Percentiles rank a stretch among this genome's conserved stretches.
These are phyloP conservation scores for Nothobranchius kuhntae DNA, from an alignment of 2,113 vertebrate species.

Conservation along the genomic window DNA sequence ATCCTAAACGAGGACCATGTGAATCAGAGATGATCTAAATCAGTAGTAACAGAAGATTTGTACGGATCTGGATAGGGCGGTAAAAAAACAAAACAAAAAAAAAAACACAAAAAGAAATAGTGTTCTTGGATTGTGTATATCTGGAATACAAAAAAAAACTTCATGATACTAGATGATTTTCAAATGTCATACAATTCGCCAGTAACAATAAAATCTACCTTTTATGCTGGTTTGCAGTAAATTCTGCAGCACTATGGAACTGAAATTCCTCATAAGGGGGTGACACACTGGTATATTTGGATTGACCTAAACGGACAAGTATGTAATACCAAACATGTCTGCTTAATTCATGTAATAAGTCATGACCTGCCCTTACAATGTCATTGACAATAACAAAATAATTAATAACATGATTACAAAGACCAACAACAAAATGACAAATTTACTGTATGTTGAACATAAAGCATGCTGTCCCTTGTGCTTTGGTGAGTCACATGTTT, in stretches of 20 bases:
- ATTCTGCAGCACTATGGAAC: constrained; percentile 20
- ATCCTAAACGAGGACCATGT: constrained; percentile 10
- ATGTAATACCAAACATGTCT: constrained; percentile 44
- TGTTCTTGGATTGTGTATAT: constrained; percentile 16
- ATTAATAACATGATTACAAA: constrained; percentile 67
- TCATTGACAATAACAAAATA: constrained; percentile 66
- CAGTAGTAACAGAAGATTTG: constrained; percentile 17
- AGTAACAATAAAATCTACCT: constrained; percentile 31
- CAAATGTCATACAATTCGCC: constrained; percentile 18
- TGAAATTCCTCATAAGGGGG: constrained; percentile 37
- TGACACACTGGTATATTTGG: constrained; percentile 47
- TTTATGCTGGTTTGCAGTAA: constrained; percentile 33
- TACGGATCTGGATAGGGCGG: constrained; percentile 8
- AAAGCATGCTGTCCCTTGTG: constrained; percentile 56
- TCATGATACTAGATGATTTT: constrained; percentile 22
- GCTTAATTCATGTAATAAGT: constrained; percentile 53
- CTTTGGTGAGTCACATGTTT: constrained; percentile 37
- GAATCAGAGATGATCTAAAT: constrained; percentile 14
- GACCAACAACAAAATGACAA: constrained; percentile 51
- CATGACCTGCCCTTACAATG: constrained; percentile 60
- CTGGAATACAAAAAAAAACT: constrained; percentile 19
- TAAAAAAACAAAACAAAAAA: constrained; percentile 8
- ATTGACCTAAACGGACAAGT: constrained; percentile 41
- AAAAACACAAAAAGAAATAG: constrained; percentile 18
- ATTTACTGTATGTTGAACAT: constrained; percentile 27